Conservation (phyloP, 2,797 vertebrate genomes). For the Hipposideros larvatus region DNA sequence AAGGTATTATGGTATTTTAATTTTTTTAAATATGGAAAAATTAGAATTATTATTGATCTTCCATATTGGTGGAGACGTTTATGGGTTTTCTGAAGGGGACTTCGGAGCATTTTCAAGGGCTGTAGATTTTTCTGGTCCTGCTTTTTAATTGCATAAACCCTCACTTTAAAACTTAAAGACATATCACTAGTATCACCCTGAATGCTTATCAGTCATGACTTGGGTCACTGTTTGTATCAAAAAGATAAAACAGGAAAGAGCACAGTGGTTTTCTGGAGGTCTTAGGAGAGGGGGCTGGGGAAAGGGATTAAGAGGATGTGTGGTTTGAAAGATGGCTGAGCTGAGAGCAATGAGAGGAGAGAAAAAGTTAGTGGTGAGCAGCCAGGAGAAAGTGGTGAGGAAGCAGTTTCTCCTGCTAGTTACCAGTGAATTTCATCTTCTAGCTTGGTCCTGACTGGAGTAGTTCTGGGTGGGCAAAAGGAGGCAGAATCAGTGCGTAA, state of each 20-base stretch:
- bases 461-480: conserved; percentile 38
- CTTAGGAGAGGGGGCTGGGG: neutral
- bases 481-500: conserved; percentile 45
- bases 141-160: neutral
- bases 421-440: neutral
- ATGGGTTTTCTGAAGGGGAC: neutral
- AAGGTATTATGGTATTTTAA: neutral
- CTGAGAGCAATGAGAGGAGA: neutral
- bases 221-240: neutral
- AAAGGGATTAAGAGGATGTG: neutral
- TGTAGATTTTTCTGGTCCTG: neutral
- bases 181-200: neutral
- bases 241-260: neutral
- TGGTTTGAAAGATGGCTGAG: neutral
- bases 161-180: neutral
- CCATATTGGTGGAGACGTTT: neutral
- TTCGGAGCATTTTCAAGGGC: neutral
- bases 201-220: neutral
- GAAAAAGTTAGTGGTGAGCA: neutral
- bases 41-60: conserved; percentile 19
- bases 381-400: neutral
- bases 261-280: neutral
- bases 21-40: neutral
- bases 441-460: conserved; percentile 12
- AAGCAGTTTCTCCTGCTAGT: neutral